Conservation (phyloP, 2,888 invertebrate species). For the Agonopterix arenella region DNA sequence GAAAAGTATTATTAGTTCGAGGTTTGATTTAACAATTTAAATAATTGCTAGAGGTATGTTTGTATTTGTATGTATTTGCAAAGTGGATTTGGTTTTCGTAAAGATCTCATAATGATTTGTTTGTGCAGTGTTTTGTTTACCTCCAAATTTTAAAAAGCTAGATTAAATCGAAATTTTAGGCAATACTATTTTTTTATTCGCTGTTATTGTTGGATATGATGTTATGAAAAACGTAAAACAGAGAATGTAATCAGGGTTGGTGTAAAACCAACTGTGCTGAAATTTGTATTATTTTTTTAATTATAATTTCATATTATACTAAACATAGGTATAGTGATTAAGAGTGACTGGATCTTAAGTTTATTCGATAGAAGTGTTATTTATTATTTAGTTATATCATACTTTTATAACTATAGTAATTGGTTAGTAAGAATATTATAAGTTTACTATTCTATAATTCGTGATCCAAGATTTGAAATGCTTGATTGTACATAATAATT, state of each 20-base stretch:
- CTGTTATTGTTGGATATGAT: constrained; percentile 42
- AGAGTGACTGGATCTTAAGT: constrained; percentile 51
- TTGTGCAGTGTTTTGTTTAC: constrained; percentile 77
- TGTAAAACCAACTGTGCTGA: constrained; percentile 37
- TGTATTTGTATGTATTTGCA: constrained; percentile 51
- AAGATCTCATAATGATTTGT: constrained; percentile 75
- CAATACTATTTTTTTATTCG: constrained; percentile 30
- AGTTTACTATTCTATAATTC: too few species aligned
- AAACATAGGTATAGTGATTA: constrained; percentile 10
- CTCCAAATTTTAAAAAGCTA: constrained; percentile 70
- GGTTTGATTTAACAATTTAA: constrained; percentile 40
- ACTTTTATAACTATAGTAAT: neutral
- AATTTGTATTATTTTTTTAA: constrained; percentile 24
- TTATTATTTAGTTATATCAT: constrained; percentile 53
- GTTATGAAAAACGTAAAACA: constrained; percentile 26
- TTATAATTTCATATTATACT: constrained; percentile 8
- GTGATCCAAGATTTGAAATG: too few species aligned
- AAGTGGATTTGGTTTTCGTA: constrained; percentile 74
- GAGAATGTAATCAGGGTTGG: constrained; percentile 29
- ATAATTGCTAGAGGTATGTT: constrained; percentile 54
- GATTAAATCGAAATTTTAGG: constrained; percentile 39
- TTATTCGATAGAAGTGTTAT: constrained; percentile 51
- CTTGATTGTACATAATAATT: too few species aligned
- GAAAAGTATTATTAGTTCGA: constrained; percentile 68
- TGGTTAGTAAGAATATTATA: too few species aligned